A percentile compares a stretch with the other conserved stretches of the same genome.
These are phyloP conservation scores for Cryptotermes secundus DNA, from an alignment of 1,140 invertebrate species.

Conservation along the genomic window DNA sequence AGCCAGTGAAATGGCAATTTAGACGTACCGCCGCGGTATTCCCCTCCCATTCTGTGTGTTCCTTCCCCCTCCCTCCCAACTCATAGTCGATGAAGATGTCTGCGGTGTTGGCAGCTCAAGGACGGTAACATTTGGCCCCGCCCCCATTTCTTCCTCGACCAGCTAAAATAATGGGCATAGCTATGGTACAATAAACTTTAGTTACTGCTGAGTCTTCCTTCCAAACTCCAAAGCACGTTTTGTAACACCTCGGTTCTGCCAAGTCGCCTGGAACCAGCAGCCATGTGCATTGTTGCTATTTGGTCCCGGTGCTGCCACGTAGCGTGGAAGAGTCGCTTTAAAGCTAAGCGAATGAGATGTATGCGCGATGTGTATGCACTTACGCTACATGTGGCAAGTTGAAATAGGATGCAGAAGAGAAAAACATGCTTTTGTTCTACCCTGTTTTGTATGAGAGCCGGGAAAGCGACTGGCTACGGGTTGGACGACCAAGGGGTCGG, in stretches of 20 bases:
- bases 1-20: background rate
- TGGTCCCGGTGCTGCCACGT: no score
- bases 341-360: no score
- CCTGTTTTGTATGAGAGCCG: no score
- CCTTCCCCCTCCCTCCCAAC: background rate
- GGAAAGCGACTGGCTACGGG: no score
- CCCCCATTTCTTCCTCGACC: slow-evolving; percentile 15
- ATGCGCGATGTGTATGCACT: no score
- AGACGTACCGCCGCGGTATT: background rate
- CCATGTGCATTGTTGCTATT: background rate
- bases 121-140: slow-evolving; percentile 24
- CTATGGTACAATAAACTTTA: background rate
- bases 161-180: slow-evolving; percentile 27
- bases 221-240: background rate
- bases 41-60: slow-evolving; percentile 3
- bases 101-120: slow-evolving; percentile 31
- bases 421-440: no score
- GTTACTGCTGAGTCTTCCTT: background rate
- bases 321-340: no score
- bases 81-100: slow-evolving; percentile 31
- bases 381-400: no score
- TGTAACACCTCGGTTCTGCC: slow-evolving; percentile 23
- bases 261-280: background rate
- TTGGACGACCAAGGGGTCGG: no score
- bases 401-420: no score